Percentiles rank a stretch among this genome's conserved stretches.
These are phyloP conservation scores for Leptocoma aspasia DNA, from an alignment of 2,113 vertebrate species.

Conservation along the genomic window DNA sequence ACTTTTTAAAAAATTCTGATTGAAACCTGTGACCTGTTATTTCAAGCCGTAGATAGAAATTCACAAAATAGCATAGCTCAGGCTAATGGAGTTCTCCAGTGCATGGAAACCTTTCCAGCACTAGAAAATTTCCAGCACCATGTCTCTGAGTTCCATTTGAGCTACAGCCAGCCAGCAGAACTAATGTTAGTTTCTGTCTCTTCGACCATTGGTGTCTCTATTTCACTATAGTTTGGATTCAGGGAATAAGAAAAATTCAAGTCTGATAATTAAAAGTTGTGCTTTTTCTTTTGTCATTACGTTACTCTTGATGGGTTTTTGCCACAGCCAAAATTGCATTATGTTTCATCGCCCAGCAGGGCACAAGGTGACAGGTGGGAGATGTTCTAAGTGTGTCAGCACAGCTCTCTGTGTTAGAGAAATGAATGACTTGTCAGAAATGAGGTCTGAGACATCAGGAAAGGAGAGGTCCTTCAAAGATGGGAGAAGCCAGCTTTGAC, in stretches of 20 bases:
- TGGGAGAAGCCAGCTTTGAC: neutral
- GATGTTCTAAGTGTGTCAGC: neutral
- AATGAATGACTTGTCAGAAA: neutral
- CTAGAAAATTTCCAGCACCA: neutral
- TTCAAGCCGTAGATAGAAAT: neutral
- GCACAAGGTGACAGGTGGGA: neutral
- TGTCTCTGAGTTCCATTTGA: neutral
- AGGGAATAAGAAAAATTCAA: neutral
- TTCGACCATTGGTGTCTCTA: fast-evolving
- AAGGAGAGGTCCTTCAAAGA: neutral
- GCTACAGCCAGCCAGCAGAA: neutral
- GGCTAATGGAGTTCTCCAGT: neutral
- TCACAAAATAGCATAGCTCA: neutral
- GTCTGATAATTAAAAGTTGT: neutral
- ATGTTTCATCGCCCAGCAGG: neutral
- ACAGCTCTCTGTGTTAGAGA: neutral
- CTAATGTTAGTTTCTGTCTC: neutral
- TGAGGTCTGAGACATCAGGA: neutral
- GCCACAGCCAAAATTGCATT: neutral
- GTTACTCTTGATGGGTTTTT: neutral
- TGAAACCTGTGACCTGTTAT: neutral
- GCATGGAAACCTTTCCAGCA: neutral
- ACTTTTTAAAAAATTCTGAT: neutral
- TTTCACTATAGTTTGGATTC: neutral
- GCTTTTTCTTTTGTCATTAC: neutral